Evolutionary conservation across 2,888 invertebrate species (phyloP), one percentile per base, ranked within the genome.

Genomic region (Acronicta aceris): DNA sequence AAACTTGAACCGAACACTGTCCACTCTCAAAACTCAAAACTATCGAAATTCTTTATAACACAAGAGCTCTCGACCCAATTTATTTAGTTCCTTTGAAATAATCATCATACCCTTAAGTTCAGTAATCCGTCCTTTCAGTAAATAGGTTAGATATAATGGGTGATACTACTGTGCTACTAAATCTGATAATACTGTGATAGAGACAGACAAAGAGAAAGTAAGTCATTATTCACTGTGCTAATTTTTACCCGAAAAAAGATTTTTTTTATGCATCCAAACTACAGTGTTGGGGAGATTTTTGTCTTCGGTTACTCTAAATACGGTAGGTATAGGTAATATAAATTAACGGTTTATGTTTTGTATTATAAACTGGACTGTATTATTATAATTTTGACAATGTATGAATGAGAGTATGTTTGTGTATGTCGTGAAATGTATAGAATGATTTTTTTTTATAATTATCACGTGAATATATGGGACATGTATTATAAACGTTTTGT

Each of bases 281-380:
- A 27, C 27, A 27, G 27, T 7, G 7, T 7, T 27, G 27, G 27
- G 27, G 2, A 7, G 27, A 27, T 27, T 38, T 38, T 38, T 38
- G 6, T 38, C 38, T 38, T n/a, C 6, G 5, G 38, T 2, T 5
- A 0, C 38, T n/a, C 38, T n/a, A 7, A 38, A 38, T 38, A 38
- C 1, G 7, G 38, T 38, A 38, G 7, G 38, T 38, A 38, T 38
- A 81, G 71, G 57, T 82, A 85, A 71, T 83, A 82, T 81, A 85
- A 84, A 85, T 72, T 82, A 86, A 84, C 86, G 85, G 87, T 91
- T 88, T 88, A 84, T 82, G 83, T 87, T 87, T 87, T 93, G 88
- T 92, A 92, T 89, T 85, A 88, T 91, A 90, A 91, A 88, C 87
- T 85, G 86, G 87, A 91, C 88, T 91, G 88, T 90, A 88, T 88